Conservation (phyloP, 2,888 invertebrate species). For the Eristalis intricaria region DNA sequence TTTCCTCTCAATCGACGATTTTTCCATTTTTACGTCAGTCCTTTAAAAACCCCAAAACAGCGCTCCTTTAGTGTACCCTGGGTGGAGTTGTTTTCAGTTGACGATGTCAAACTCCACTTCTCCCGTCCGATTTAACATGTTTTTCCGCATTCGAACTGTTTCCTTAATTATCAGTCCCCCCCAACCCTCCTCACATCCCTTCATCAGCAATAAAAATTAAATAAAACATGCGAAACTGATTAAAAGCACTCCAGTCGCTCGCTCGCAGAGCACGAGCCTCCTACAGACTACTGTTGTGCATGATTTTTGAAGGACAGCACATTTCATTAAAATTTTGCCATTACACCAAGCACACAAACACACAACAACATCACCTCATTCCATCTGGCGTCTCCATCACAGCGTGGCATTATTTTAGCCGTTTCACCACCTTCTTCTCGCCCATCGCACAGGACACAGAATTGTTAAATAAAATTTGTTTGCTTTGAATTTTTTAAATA, state of each 20-base stretch:
- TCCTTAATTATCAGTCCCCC: too few relatives aligned
- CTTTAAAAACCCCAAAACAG: too few relatives aligned
- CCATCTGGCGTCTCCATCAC: not conserved
- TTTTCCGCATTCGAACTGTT: too few relatives aligned
- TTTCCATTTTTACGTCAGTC: too few relatives aligned
- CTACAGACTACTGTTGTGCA: slow-evolving; percentile 11
- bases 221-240: slow-evolving; percentile 42
- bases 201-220: not conserved
- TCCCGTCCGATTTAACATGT: too few relatives aligned
- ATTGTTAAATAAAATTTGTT: slow-evolving; percentile 42
- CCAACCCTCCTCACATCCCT: too few relatives aligned
- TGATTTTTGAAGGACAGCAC: slow-evolving; percentile 41
- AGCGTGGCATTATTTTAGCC: not conserved
- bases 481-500: slow-evolving; percentile 38
- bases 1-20: too few relatives aligned
- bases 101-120: too few relatives aligned
- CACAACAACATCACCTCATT: not conserved
- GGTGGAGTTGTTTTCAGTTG: too few relatives aligned
- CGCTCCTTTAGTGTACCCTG: too few relatives aligned
- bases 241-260: slow-evolving; percentile 36
- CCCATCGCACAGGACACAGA: not conserved
- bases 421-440: not conserved
- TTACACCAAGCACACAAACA: too few relatives aligned
- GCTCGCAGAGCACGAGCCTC: not conserved
- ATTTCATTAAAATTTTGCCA: slow-evolving; percentile 54